These are phyloP conservation scores for Mythimna lalbum DNA, from an alignment of 2,888 invertebrate species.

Conservation along the genomic window DNA sequence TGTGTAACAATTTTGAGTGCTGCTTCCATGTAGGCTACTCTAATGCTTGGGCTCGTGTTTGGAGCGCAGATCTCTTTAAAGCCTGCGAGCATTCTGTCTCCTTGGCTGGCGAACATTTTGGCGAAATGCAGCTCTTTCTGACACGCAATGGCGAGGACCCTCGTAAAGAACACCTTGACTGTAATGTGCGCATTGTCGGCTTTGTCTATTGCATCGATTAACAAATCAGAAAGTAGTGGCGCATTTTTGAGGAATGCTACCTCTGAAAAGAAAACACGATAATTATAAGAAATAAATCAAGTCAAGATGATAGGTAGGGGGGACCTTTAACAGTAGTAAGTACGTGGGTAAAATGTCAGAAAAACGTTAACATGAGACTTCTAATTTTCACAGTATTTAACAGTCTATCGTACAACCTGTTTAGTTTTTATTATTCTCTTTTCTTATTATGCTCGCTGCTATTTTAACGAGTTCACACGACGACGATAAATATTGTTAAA, in stretches of 20 bases:
- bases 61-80: conserved; percentile 76
- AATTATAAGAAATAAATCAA: not conserved
- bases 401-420: not conserved
- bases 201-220: conserved; percentile 73
- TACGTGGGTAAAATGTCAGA: not conserved
- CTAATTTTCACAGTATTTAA: not conserved
- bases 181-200: conserved; percentile 75
- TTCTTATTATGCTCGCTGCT: too few species aligned
- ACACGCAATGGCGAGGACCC: conserved; percentile 91
- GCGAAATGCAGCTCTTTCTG: conserved; percentile 91
- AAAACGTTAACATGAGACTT: not conserved
- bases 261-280: conserved; percentile 76
- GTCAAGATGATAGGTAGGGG: not conserved
- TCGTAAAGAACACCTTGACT: conserved; percentile 91
- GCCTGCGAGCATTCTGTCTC: conserved; percentile 71
- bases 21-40: conserved; percentile 92
- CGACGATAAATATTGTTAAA: not conserved
- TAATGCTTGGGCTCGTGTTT: conserved; percentile 90
- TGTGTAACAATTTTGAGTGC: conserved; percentile 91
- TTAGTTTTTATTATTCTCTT: too few species aligned
- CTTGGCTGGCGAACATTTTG: conserved; percentile 85
- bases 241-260: conserved; percentile 70
- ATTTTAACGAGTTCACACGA: not conserved
- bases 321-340: not conserved
- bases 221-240: conserved; percentile 76